Base-by-base conservation (phyloP, 2,888 invertebrate genomes). In the Drosophila lacicola region DNA sequence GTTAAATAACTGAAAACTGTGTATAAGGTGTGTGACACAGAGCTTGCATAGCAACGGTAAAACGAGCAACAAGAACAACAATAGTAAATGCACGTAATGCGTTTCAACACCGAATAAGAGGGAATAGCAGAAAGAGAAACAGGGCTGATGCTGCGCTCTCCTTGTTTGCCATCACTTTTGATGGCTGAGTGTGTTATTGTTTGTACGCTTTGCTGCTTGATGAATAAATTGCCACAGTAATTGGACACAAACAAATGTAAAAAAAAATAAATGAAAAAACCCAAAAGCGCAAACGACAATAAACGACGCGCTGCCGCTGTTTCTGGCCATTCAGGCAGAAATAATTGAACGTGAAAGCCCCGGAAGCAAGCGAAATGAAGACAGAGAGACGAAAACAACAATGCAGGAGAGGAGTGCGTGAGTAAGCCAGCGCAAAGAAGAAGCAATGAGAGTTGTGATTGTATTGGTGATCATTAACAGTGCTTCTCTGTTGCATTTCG, bases 161-260 rank as follows among this genome's bases (percentile, higher is more conserved):
- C 46, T 45, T 49, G 19, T 17, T 60, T 54, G 33, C 44, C 51
- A 25, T 53, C 50, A 29, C 17, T 34, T 61, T 39, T 42, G n/a
- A 49, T 10, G 14, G 29, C 33, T 36, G 10, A 41, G 60, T 29
- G 10, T 55, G 47, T 69, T 56, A 53, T 74, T 57, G 71, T 56
- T 75, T 60, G 72, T 46, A 63, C 37, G 63, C 62, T 63, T 65
- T 79, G 57, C 61, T 61, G 56, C 51, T 64, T 72, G 65, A 75
- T 78, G 75, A 80, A 80, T 78, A 86, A 86, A 83, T 70, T 83
- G 87, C 69, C 64, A 61, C 57, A 58, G 76, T 74, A 77, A 86
- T 82, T 86, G 87, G 61, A 56, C 63, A 60, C 42, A 75, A 46
- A 49, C 45, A 68, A 72, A 72, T 57, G 55, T 21, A 19, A 49